Evolutionary conservation across 2,113 vertebrate species (phyloP).

Genomic region (Colius striatus): DNA sequence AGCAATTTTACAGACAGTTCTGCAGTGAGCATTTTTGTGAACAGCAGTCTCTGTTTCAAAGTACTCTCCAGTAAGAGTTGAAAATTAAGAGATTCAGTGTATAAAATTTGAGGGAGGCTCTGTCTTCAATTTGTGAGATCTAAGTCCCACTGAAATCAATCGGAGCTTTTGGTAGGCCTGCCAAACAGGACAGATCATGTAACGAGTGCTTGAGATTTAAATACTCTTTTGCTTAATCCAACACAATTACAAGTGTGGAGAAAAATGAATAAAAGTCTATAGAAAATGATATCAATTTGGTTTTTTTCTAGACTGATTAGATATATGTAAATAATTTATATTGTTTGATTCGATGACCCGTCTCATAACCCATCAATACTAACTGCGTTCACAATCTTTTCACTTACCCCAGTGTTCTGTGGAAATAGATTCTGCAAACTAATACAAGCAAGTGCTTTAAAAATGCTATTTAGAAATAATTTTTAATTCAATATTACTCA

Average conservation of each 20-base stretch:
- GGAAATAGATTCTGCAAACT: neutral
- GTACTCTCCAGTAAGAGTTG: neutral
- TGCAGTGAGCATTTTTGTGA: neutral
- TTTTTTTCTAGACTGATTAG: neutral
- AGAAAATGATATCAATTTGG: neutral
- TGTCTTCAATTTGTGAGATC: neutral
- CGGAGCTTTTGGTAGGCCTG: neutral
- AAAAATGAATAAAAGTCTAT: neutral
- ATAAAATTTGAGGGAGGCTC: neutral
- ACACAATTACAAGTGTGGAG: neutral
- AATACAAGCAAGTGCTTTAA: neutral
- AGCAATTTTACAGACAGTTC: neutral
- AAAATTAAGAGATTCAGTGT: neutral
- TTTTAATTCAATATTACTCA: slow-evolving; percentile 9
- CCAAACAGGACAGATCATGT: neutral
- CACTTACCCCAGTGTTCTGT: neutral
- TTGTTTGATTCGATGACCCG: slow-evolving; percentile 30
- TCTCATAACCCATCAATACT: slow-evolving; percentile 28
- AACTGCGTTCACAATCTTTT: slow-evolving; percentile 6
- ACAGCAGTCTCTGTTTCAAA: neutral
- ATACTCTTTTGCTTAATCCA: neutral
- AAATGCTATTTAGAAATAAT: slow-evolving; percentile 21
- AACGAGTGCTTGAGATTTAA: neutral
- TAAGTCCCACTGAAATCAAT: neutral
- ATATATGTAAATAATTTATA: neutral